A percentile compares a stretch with the other conserved stretches of the same genome.
phyloP scores from a whole-genome alignment of 1,140 invertebrate species.

The Aphelinus certus region DNA sequence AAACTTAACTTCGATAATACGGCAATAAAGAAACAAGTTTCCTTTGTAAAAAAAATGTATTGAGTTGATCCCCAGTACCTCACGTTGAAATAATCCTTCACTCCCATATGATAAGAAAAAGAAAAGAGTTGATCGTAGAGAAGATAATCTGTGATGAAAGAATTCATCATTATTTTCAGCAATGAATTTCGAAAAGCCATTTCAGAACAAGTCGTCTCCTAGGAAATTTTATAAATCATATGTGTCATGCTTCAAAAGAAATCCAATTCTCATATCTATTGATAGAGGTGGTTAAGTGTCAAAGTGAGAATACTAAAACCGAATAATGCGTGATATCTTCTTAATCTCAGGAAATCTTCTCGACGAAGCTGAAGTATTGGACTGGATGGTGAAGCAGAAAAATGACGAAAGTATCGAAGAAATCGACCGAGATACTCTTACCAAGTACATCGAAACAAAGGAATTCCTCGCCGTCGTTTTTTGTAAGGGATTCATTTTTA shows the following conservation, averaged over 20 bases:
- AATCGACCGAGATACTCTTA: constrained; percentile 84
- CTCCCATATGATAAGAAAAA: too few relatives aligned
- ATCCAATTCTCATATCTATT: too few relatives aligned
- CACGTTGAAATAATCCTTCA: too few relatives aligned
- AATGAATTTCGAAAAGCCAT: constrained; percentile 46
- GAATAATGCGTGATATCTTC: constrained; percentile 36
- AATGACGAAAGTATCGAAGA: constrained; percentile 93
- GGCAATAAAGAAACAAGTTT: constrained; percentile 41
- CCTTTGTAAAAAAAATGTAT: constrained; percentile 31
- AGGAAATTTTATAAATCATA: not conserved
- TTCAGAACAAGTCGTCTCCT: constrained; percentile 47
- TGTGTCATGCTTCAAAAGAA: too few relatives aligned
- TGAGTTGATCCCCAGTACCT: too few relatives aligned
- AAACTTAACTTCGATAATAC: constrained; percentile 37
- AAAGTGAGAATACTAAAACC: not conserved
- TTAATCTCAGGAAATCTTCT: constrained; percentile 81
- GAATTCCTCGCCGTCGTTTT: constrained; percentile 93
- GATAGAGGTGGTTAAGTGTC: too few relatives aligned
- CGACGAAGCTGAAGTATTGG: constrained; percentile 85
- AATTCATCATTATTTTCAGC: constrained; percentile 29
- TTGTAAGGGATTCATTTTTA: constrained; percentile 75
- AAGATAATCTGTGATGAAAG: constrained; percentile 41
- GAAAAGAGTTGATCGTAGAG: constrained; percentile 22
- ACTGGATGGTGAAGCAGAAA: constrained; percentile 92
- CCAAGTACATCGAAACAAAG: constrained; percentile 88